Evolutionary conservation across 37 sponge, comb jelly and placozoan genomes (phyloP).

Genomic region (Crambe crambe): DNA sequence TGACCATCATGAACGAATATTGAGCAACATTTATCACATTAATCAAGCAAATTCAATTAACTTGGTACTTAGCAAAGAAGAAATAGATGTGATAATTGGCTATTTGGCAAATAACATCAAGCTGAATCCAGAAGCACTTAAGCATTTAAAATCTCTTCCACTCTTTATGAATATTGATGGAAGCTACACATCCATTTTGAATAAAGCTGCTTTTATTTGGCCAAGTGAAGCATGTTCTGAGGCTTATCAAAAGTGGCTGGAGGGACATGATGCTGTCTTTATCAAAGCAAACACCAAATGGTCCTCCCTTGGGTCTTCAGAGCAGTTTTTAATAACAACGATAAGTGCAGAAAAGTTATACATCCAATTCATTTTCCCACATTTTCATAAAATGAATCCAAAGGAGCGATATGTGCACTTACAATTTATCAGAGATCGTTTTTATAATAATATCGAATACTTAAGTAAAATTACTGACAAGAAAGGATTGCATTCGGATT

Average conservation of each 20-base stretch:
- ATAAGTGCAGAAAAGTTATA: slow-evolving; percentile 27
- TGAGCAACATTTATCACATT: slow-evolving; percentile 17
- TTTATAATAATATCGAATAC: slow-evolving; percentile 1
- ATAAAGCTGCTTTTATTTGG: slow-evolving; percentile 37
- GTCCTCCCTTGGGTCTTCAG: slow-evolving; percentile 4
- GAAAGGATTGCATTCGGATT: neutral
- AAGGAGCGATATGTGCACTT: slow-evolving; percentile 39
- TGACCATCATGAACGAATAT: slow-evolving; percentile 1
- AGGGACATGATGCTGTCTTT: slow-evolving; percentile 15
- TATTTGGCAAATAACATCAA: neutral
- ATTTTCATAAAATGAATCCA: slow-evolving; percentile 24
- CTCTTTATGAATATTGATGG: slow-evolving; percentile 43
- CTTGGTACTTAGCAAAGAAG: neutral
- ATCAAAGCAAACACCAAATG: slow-evolving; percentile 24
- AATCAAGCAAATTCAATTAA: neutral
- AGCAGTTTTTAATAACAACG: neutral
- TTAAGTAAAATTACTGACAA: neutral
- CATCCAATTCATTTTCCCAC: slow-evolving; percentile 32
- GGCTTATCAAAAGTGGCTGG: slow-evolving; percentile 32
- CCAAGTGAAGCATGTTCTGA: slow-evolving; percentile 2
- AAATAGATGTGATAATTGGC: neutral
- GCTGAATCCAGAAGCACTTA: neutral
- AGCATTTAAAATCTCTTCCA: slow-evolving; percentile 34
- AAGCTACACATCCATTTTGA: neutral
- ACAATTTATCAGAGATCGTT: slow-evolving; percentile 32